Conservation (phyloP, 2,113 vertebrate species). For the Lampris incognitus region DNA sequence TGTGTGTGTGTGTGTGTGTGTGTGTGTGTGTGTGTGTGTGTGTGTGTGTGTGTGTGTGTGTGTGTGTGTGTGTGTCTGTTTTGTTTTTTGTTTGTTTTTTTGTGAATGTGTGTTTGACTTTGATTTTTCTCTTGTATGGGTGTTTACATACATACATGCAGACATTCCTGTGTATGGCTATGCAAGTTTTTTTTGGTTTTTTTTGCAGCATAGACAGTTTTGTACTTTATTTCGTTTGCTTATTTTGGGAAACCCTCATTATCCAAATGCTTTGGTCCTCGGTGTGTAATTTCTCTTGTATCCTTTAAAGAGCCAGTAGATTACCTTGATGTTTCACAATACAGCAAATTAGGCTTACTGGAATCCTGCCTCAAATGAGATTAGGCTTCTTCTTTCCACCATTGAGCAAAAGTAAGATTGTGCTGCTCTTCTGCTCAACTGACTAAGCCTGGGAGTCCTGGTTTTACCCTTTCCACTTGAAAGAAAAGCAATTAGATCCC, state of each 20-base stretch:
- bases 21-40: slow-evolving; percentile 7
- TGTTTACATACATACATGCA: not conserved
- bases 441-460: slow-evolving; percentile 31
- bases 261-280: slow-evolving; percentile 32
- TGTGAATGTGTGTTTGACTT: not conserved
- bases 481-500: slow-evolving; percentile 54
- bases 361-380: slow-evolving; percentile 66
- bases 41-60: slow-evolving; percentile 25
- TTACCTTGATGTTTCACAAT: slow-evolving; percentile 73
- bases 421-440: slow-evolving; percentile 36
- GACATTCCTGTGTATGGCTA: not conserved
- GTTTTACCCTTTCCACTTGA: slow-evolving; percentile 38
- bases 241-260: slow-evolving; percentile 47
- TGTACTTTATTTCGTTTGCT: slow-evolving; percentile 22
- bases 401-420: slow-evolving; percentile 34
- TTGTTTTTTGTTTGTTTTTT: not conserved
- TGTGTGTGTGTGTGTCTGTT: not conserved
- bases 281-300: slow-evolving; percentile 56
- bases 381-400: slow-evolving; percentile 50
- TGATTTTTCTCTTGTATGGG: not conserved
- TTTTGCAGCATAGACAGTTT: not conserved
- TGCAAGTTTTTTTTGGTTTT: not conserved
- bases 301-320: slow-evolving; percentile 59
- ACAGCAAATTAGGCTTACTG: slow-evolving; percentile 65
- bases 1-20: slow-evolving; percentile 35